Evolutionary conservation across 2,888 invertebrate species (phyloP), one percentile per base, ranked within the genome.

Genomic region (Tryphoninae sp.): DNA sequence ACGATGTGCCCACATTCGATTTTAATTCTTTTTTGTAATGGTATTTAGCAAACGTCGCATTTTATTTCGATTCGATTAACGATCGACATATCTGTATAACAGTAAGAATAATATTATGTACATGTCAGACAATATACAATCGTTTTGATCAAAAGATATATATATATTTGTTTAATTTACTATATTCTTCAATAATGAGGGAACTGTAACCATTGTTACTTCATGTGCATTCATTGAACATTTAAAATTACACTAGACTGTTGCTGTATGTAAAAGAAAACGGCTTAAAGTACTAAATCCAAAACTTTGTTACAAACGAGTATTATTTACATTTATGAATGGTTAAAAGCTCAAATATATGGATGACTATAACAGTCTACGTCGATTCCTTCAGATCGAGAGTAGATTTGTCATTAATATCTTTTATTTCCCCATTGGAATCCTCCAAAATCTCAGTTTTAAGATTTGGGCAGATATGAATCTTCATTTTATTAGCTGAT

Each of bases 121-220:
- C 55, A 55, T 55, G 55, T 19, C 55, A 7, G 55, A 55, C 55
- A 55, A 42, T 42, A 16, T 42, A 11, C 16, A 42, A 42, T 42
- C 51, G 59, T 76, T 76, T 76, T 61, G 61, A 76, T 68, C 61
- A 61, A 62, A 45, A 77, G 62, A 45, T 26, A 68, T 13, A 51
- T 76, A 59, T 68, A 76, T 68, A 49, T 26, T 16, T 55, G 26
- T 49, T 51, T 33, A n/a, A 45, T 67, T 58, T 26, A 4, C 45
- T 55, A 55, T 23, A 26, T 16, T 26, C 33, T 33, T 33, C 6
- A 6, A 33, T 33, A 0, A 6, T 6, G 33, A 33, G 6, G 33
- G 33, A 33, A 33, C 16, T 22, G 61, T 22, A n/a, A 40, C n/a
- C 22, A 33, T 22, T n/a, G 51, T n/a, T 68, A 76, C 40, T 68